These are phyloP conservation scores for Acanthosepion lycidas DNA, from an alignment of 2,888 invertebrate genomes.

Conservation along the genomic window DNA sequence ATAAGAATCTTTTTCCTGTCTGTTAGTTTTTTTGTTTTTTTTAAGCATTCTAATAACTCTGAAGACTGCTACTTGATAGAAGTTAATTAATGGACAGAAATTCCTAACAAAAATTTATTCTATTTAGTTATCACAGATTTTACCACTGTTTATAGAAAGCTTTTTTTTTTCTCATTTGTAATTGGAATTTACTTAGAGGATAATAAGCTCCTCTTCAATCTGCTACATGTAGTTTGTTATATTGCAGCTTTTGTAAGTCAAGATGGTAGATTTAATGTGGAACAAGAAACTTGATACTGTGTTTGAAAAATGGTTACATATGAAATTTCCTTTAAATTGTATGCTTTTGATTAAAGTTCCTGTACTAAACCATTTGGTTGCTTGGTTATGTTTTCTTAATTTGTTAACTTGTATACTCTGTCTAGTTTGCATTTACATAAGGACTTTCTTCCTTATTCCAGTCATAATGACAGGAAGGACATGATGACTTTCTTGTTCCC, in stretches of 20 bases:
- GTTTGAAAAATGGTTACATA: not conserved
- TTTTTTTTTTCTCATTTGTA: not conserved
- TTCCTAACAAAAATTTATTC: no score
- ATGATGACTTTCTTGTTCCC: not conserved
- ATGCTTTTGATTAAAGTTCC: not conserved
- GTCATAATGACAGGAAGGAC: not conserved
- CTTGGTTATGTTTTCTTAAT: not conserved
- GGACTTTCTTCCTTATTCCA: not conserved
- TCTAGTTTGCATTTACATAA: not conserved
- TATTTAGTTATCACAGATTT: not conserved
- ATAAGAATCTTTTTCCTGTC: no score
- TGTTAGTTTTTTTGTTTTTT: not conserved
- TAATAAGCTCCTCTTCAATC: not conserved
- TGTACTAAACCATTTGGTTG: not conserved
- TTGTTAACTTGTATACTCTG: not conserved
- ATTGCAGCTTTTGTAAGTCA: not conserved
- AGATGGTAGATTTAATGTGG: not conserved
- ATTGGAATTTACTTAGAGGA: not conserved
- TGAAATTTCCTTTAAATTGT: not conserved
- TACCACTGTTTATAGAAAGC: not conserved
- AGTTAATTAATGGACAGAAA: no score
- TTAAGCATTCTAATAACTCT: not conserved
- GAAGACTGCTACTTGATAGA: no score
- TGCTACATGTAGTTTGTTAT: not conserved
- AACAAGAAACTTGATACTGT: not conserved